Evolutionary conservation across 2,888 invertebrate genomes (phyloP).

Genomic region (Leptopilina myrica): DNA sequence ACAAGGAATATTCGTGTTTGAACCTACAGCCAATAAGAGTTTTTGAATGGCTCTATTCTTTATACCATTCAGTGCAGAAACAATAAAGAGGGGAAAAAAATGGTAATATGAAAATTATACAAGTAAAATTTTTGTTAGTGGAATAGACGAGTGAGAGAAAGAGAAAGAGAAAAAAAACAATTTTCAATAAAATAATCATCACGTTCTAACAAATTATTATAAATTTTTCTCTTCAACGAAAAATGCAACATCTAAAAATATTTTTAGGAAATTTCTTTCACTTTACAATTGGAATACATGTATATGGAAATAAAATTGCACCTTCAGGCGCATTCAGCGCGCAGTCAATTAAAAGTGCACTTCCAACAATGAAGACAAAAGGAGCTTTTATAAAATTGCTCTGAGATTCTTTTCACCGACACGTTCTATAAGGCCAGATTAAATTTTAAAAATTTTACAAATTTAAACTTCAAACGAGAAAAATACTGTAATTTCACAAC

Average conservation of each 20-base stretch:
- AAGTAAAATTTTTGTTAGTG: too few species aligned
- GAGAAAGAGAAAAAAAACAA: too few species aligned
- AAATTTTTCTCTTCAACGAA: background rate
- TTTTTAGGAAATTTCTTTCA: background rate
- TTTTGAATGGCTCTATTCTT: background rate
- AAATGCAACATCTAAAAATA: background rate
- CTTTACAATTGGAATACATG: background rate
- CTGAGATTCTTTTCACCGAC: background rate
- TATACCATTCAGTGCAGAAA: background rate
- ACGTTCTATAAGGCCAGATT: slow-evolving; percentile 1
- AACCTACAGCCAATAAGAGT: background rate
- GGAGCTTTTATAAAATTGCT: slow-evolving; percentile 33
- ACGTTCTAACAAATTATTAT: too few species aligned
- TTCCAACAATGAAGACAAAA: slow-evolving; percentile 8
- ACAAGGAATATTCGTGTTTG: slow-evolving; percentile 3
- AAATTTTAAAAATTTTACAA: slow-evolving; percentile 12
- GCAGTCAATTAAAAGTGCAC: slow-evolving; percentile 38
- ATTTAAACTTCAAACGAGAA: background rate
- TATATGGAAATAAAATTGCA: background rate
- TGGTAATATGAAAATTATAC: background rate
- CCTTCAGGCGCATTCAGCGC: slow-evolving; percentile 26
- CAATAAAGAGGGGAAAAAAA: background rate
- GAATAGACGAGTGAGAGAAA: too few species aligned
- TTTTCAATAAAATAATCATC: too few species aligned
- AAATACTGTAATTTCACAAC: background rate